Percentiles rank a stretch among this genome's conserved stretches.
These are phyloP conservation scores for Stenurella melanura DNA, from an alignment of 2,888 invertebrate genomes.

Conservation along the genomic window DNA sequence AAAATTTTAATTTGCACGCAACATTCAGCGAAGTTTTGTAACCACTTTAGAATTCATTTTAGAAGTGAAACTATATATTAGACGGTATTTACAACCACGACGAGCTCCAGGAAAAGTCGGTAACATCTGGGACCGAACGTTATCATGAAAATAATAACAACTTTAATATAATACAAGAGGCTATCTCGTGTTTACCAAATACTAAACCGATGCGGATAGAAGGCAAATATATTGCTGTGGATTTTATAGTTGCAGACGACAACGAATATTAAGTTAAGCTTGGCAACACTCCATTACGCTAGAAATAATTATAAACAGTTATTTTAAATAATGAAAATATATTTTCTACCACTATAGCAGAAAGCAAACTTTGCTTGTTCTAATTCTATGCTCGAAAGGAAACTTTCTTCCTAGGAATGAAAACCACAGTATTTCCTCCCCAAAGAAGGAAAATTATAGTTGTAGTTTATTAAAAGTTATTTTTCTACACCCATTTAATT, in stretches of 20 bases:
- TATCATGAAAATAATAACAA: slow-evolving; percentile 56
- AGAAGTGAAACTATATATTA: slow-evolving; percentile 46
- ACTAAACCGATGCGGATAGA: slow-evolving; percentile 46
- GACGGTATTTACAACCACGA: slow-evolving; percentile 46
- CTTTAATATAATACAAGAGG: slow-evolving; percentile 53
- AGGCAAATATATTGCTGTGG: slow-evolving; percentile 22
- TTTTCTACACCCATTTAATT: too few relatives aligned
- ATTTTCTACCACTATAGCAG: too few relatives aligned
- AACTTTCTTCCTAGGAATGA: too few relatives aligned
- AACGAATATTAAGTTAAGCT: slow-evolving; percentile 14
- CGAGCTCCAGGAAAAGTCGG: slow-evolving; percentile 49
- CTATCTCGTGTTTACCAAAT: slow-evolving; percentile 43
- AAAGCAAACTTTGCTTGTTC: too few relatives aligned
- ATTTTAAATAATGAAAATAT: too few relatives aligned
- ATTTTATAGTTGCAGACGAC: slow-evolving; percentile 32
- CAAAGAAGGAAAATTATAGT: too few relatives aligned
- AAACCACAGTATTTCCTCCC: too few relatives aligned
- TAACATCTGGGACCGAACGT: slow-evolving; percentile 52
- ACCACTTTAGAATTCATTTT: slow-evolving; percentile 46
- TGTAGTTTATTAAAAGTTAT: too few relatives aligned
- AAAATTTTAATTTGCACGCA: slow-evolving; percentile 37
- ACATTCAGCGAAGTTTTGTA: slow-evolving; percentile 22
- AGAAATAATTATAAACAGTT: too few relatives aligned
- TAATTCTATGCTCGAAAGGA: too few relatives aligned
- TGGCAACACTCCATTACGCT: background rate